Base-by-base conservation (phyloP, 2,113 vertebrate genomes). In the Oryzias celebensis region DNA sequence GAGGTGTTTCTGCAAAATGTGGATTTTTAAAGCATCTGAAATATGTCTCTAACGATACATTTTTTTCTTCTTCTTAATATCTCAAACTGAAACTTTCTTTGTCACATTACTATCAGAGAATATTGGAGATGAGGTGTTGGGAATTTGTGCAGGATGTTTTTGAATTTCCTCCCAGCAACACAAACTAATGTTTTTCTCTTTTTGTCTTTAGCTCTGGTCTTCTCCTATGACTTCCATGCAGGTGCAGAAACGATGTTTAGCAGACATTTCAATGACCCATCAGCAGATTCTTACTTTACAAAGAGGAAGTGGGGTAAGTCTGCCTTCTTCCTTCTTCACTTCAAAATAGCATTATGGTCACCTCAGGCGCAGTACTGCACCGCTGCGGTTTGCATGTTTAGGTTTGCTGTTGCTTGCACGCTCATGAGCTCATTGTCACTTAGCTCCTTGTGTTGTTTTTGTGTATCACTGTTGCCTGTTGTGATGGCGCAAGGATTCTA, bases 291-390 rank as follows among this genome's bases (percentile, higher is more conserved):
- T 44, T 99, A 94, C 86, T 99, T 99, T 73, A 98, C 96, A 10
- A 99, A 99, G 88, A 93, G 97, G 87, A 99, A 99, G 85, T 99
- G 97, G 97, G 97, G 97, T 99, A 90, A 94, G 95, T 76, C 79
- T 7, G 5, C 65, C 2, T 16, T 52, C 46, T 62, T 54, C 49
- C 46, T 53, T 44, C 16, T n/a, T n/a, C 17, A 31, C 16, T 20
- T 15, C 23, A 18, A 80, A 65, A 73, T 75, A 70, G 20, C 59
- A 28, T 4, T 20, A 62, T 36, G 59, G 52, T 59, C 47, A 55
- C 46, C 26, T 5, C 26, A 5, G 26, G 3, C 5, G 26, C 26
- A 4, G 0, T 1, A 7, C 14, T 20, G 6, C 49, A 31, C 6
- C 10, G 2, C 8, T 24, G 43, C 1, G 1, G 31, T 66, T 79